Evolutionary conservation across 2,888 invertebrate species (phyloP), one percentile per base, ranked within the genome.

Genomic region (Parascotia fuliginaria): DNA sequence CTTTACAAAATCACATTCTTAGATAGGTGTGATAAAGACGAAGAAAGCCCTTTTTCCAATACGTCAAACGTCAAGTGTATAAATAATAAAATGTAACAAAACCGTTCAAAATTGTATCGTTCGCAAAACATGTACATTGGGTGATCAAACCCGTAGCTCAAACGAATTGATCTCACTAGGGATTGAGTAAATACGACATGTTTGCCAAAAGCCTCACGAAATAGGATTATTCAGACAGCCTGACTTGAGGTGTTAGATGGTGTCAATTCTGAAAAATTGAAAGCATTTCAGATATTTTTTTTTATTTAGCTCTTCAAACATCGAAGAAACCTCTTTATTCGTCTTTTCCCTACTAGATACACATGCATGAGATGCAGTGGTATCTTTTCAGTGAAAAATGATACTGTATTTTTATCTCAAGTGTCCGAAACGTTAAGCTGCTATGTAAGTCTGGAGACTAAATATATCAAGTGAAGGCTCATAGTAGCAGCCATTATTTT

Each of bases 171-270:
- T 74, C 65, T 57, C 54, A 49, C 47, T 44, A 44, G 50, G 65
- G 60, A 64, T 65, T 48, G 61, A 48, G 71, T 60, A 73, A 76
- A 76, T 67, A 76, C 61, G 54, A 45, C 55, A 52, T 75, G 69
- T 77, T 71, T 75, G 60, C 62, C 48, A 57, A 69, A 60, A 71
- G 54, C 63, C 62, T 60, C 48, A 55, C 55, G 59, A 67, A 70
- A 75, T 73, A 57, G 60, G 69, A 76, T 77, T 75, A 76, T 67
- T 68, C 60, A 63, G 49, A 47, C 46, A 55, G 53, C 52, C 64
- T 54, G 59, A 65, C 63, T 59, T 52, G 42, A 64, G 59, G 60
- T 61, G 60, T 64, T 56, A 55, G 59, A 55, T 19, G 43, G 49
- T 64, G 56, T 61, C 62, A 61, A 56, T 56, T 60, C 56, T 60